phyloP scores from a whole-genome alignment of 2,888 invertebrate genomes.

The Laothoe populi region DNA sequence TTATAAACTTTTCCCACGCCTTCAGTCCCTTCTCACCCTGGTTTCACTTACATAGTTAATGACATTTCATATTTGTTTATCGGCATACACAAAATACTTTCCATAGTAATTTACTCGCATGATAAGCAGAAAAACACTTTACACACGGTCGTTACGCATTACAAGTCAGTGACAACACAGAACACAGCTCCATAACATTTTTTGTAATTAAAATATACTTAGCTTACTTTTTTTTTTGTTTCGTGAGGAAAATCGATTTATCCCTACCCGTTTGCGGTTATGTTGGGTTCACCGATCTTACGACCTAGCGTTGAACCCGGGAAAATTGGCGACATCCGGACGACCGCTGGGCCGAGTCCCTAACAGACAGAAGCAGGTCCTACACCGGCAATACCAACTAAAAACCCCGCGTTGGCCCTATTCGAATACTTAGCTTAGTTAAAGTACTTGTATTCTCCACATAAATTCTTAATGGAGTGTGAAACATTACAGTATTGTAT shows the following conservation, averaged over 20 bases:
- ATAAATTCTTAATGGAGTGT: slow-evolving; percentile 20
- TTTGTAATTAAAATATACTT: slow-evolving; percentile 24
- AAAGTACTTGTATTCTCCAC: background rate
- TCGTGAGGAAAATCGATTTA: too few species aligned
- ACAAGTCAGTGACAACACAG: slow-evolving; percentile 14
- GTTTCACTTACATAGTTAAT: slow-evolving; percentile 5
- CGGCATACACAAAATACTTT: slow-evolving; percentile 18
- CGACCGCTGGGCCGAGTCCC: too few species aligned
- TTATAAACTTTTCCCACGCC: slow-evolving; percentile 3
- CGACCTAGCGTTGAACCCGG: too few species aligned
- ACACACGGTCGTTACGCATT: slow-evolving; percentile 15
- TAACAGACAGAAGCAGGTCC: too few species aligned
- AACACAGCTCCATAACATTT: slow-evolving; percentile 13
- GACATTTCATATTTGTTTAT: slow-evolving; percentile 14
- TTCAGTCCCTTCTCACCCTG: background rate
- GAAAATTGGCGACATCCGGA: too few species aligned
- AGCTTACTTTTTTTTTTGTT: too few species aligned
- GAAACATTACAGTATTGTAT: slow-evolving; percentile 6
- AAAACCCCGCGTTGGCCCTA: too few species aligned
- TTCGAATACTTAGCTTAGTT: too few species aligned
- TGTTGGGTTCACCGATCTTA: too few species aligned
- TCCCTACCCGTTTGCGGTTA: too few species aligned
- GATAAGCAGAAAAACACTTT: slow-evolving; percentile 22
- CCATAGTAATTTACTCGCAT: slow-evolving; percentile 15
- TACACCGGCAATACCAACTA: too few species aligned